These are phyloP conservation scores for Oreotragus oreotragus DNA, from an alignment of 2,113 vertebrate genomes.

Conservation along the genomic window DNA sequence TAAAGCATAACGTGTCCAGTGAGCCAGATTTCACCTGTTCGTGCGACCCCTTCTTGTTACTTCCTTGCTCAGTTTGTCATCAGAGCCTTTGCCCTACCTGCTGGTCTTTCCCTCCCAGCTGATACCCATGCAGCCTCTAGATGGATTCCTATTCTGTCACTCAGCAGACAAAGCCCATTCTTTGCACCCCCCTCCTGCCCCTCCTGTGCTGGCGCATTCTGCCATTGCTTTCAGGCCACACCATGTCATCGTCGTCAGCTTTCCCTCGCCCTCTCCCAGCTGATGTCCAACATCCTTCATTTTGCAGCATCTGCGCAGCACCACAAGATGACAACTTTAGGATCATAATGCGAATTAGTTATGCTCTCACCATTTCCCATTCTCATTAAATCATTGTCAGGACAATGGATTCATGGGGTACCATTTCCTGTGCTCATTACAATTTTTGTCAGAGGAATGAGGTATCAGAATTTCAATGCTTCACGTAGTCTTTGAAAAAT, in stretches of 20 bases:
- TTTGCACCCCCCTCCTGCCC: not conserved
- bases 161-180: not conserved
- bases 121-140: not conserved
- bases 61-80: not conserved
- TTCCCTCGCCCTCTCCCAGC: slow-evolving; percentile 25
- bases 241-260: not conserved
- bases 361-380: slow-evolving; percentile 56
- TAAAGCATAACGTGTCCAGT: not conserved
- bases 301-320: slow-evolving; percentile 54
- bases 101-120: not conserved
- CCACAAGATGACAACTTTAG: slow-evolving; percentile 48
- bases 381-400: slow-evolving; percentile 65
- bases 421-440: slow-evolving; percentile 64
- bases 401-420: slow-evolving; percentile 52
- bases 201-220: not conserved
- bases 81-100: not conserved
- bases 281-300: slow-evolving; percentile 62
- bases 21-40: not conserved
- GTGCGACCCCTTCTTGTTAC: not conserved
- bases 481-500: slow-evolving; percentile 63
- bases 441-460: slow-evolving; percentile 68
- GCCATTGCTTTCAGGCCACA: slow-evolving; percentile 40
- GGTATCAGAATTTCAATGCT: slow-evolving; percentile 53
- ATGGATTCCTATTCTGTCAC: not conserved
- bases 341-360: slow-evolving; percentile 64